phyloP scores from a whole-genome alignment of 1,140 invertebrate species.

The Lepeophtheirus salmonis region DNA sequence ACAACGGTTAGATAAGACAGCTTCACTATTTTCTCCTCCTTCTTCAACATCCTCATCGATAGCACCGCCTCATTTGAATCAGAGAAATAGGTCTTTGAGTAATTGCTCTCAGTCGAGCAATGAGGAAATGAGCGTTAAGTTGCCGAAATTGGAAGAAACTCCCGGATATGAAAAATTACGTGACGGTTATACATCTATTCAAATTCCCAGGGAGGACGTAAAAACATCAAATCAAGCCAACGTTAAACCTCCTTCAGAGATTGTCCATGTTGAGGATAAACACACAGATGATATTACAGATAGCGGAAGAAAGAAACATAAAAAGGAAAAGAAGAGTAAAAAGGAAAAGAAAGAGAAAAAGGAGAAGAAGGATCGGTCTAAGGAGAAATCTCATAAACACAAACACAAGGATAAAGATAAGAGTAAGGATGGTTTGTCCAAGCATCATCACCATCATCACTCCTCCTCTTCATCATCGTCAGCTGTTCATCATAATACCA shows the following conservation, averaged over 20 bases:
- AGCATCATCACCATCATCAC: slow-evolving; percentile 3
- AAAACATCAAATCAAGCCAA: slow-evolving; percentile 22
- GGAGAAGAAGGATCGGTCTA: slow-evolving; percentile 32
- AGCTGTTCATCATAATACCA: too few species aligned
- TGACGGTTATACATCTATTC: slow-evolving; percentile 25
- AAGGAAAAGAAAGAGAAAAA: slow-evolving; percentile 33
- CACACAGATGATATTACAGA: slow-evolving; percentile 10
- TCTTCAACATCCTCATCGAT: slow-evolving; percentile 19
- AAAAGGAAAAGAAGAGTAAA: slow-evolving; percentile 21
- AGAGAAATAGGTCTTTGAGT: slow-evolving; percentile 22
- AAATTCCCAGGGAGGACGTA: slow-evolving; percentile 21
- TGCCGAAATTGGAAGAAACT: slow-evolving; percentile 29
- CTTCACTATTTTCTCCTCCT: too few species aligned
- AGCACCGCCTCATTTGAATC: background rate
- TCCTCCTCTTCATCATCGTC: background rate
- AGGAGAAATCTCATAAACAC: slow-evolving; percentile 35
- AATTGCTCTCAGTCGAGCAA: slow-evolving; percentile 26
- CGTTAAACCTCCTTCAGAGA: slow-evolving; percentile 19
- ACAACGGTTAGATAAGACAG: too few species aligned
- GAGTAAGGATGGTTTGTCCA: too few species aligned
- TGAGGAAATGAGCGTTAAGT: slow-evolving; percentile 28
- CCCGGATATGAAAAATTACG: slow-evolving; percentile 28
- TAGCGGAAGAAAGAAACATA: slow-evolving; percentile 18
- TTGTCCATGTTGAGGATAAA: slow-evolving; percentile 22
- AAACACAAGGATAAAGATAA: slow-evolving; percentile 19